Percentiles rank a stretch among this genome's conserved stretches.
Evolutionary conservation across 2,113 vertebrate genomes (phyloP).

Genomic region (Martes martes): DNA sequence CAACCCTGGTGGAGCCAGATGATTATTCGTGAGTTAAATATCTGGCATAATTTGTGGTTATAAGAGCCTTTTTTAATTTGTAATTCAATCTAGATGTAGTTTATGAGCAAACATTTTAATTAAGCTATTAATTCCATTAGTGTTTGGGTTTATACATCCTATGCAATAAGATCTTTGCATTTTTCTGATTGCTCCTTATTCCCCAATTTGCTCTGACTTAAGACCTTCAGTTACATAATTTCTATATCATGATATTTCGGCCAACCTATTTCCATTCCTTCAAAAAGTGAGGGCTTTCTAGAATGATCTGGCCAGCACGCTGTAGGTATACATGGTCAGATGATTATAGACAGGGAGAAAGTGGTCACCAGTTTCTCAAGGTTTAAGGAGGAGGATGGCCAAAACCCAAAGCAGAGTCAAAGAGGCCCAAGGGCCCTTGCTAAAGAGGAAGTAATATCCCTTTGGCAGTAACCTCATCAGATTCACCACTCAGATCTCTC

Average conservation of each 20-base stretch:
- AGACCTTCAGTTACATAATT: background rate
- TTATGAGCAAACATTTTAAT: conserved; percentile 50
- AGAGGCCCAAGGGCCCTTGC: background rate
- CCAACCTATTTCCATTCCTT: background rate
- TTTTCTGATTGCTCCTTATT: background rate
- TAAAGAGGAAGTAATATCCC: background rate
- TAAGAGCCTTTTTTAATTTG: conserved; percentile 24
- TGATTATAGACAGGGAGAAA: background rate
- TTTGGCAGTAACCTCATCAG: background rate
- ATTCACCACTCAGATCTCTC: background rate
- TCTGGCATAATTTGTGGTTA: conserved; percentile 25
- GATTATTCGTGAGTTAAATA: background rate
- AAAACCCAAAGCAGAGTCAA: background rate
- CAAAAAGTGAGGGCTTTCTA: background rate
- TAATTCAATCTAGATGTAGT: conserved; percentile 33
- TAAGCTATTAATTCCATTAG: conserved; percentile 3
- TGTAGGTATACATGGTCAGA: background rate
- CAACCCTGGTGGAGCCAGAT: background rate
- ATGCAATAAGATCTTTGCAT: background rate
- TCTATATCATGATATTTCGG: background rate
- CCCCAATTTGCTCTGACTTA: background rate
- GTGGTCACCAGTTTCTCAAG: background rate
- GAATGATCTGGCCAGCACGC: background rate
- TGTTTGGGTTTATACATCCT: background rate
- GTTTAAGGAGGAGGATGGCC: background rate